Conservation (phyloP, 2,888 invertebrate species). For the Patella ulyssiponensis region DNA sequence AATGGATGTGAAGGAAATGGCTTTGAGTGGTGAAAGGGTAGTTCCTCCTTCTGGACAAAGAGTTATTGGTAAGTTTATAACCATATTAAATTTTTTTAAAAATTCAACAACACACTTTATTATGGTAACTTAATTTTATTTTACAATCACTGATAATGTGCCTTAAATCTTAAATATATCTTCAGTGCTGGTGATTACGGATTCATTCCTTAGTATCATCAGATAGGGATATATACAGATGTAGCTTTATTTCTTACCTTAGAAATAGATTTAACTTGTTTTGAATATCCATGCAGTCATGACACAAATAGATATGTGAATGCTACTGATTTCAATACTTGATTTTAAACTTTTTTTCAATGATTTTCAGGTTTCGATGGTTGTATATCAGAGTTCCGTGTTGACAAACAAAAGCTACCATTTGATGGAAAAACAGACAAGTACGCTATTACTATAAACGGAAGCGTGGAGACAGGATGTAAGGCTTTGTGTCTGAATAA, state of each 20-base stretch:
- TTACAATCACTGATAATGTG: background rate
- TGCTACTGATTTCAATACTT: no score
- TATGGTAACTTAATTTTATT: background rate
- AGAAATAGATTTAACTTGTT: no score
- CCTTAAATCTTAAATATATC: no score
- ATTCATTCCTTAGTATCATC: no score
- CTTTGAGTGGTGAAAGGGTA: slow-evolving; percentile 77
- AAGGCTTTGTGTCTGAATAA: slow-evolving; percentile 49
- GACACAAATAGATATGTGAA: no score
- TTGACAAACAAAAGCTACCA: slow-evolving; percentile 91
- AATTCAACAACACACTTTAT: background rate
- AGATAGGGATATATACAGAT: no score
- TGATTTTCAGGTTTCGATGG: slow-evolving; percentile 82
- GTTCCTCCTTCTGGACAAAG: slow-evolving; percentile 39
- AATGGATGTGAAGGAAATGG: slow-evolving; percentile 86
- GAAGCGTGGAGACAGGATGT: slow-evolving; percentile 51
- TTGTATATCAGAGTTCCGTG: slow-evolving; percentile 89
- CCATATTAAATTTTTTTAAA: background rate
- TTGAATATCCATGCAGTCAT: no score
- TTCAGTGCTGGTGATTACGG: no score
- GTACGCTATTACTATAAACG: slow-evolving; percentile 59
- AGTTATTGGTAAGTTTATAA: slow-evolving; percentile 36
- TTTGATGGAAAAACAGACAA: slow-evolving; percentile 84
- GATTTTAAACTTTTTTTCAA: no score
- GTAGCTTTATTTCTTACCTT: no score